Evolutionary conservation across 2,797 vertebrate genomes (phyloP).

Genomic region (Eulemur rubriventer): DNA sequence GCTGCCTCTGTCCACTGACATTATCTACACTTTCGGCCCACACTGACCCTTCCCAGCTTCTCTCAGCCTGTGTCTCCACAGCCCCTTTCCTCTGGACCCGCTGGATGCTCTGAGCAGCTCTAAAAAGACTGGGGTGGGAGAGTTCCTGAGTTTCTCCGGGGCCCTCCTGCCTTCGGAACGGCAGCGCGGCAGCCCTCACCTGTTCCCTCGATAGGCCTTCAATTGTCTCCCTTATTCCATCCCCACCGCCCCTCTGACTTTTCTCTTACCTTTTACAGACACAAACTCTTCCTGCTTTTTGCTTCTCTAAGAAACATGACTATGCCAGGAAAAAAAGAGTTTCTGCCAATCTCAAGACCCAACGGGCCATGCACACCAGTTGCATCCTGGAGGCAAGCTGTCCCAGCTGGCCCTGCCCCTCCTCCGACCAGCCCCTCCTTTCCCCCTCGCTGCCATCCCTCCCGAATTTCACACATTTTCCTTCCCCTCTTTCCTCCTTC

Average conservation of each 20-base stretch:
- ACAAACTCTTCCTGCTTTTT: background rate
- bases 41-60: background rate
- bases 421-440: background rate
- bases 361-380: background rate
- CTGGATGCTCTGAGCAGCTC: background rate
- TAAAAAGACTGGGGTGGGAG: background rate
- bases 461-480: background rate
- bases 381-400: too few relatives aligned
- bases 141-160: background rate
- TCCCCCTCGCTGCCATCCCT: background rate
- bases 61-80: background rate
- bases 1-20: background rate
- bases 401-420: background rate
- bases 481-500: background rate
- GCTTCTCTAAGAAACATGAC: background rate
- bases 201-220: background rate
- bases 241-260: too few relatives aligned
- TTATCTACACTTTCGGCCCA: background rate
- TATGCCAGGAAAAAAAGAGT: background rate
- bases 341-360: background rate
- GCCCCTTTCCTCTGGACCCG: background rate
- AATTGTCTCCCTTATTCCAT: background rate
- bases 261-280: background rate
- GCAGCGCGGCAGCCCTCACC: background rate
- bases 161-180: fast-evolving